Conservation (phyloP, 2,888 invertebrate genomes). For the Tenthredo distinguenda region DNA sequence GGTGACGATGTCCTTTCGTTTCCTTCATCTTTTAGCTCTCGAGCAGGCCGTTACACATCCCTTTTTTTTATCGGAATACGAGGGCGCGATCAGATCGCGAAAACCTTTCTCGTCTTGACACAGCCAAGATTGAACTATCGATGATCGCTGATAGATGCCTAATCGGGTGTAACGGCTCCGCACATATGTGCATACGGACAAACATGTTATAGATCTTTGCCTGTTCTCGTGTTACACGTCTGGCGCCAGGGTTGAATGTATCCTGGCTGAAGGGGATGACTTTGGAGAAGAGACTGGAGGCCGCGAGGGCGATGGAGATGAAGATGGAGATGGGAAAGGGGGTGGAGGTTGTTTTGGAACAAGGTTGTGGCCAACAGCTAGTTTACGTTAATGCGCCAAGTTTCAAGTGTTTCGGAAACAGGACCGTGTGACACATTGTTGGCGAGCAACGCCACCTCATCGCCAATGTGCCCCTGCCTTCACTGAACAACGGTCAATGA, state of each 20-base stretch:
- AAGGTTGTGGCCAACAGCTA: slow-evolving; percentile 38
- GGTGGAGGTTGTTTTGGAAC: slow-evolving; percentile 20
- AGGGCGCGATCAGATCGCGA: slow-evolving; percentile 32
- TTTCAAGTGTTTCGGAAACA: slow-evolving; percentile 44
- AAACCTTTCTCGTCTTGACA: slow-evolving; percentile 43
- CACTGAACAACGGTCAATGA: slow-evolving; percentile 39
- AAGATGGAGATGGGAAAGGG: not conserved
- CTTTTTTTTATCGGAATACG: not conserved
- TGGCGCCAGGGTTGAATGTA: slow-evolving; percentile 22
- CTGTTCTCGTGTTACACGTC: not conserved
- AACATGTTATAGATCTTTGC: not conserved
- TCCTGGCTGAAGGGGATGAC: slow-evolving; percentile 23
- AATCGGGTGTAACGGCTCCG: slow-evolving; percentile 4
- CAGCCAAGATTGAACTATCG: slow-evolving; percentile 31
- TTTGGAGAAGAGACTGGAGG: not conserved
- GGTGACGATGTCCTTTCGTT: slow-evolving; percentile 4
- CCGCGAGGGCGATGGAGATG: not conserved
- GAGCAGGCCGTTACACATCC: not conserved
- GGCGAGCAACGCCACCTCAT: slow-evolving; percentile 24
- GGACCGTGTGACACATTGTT: slow-evolving; percentile 51
- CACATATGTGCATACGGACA: not conserved
- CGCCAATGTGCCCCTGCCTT: slow-evolving; percentile 28
- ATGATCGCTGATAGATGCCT: slow-evolving; percentile 36
- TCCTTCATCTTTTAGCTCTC: not conserved
- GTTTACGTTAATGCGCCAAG: slow-evolving; percentile 51